Evolutionary conservation across 2,888 invertebrate species (phyloP), one percentile per base, ranked within the genome.

Genomic region (Epistrophe grossulariae): DNA sequence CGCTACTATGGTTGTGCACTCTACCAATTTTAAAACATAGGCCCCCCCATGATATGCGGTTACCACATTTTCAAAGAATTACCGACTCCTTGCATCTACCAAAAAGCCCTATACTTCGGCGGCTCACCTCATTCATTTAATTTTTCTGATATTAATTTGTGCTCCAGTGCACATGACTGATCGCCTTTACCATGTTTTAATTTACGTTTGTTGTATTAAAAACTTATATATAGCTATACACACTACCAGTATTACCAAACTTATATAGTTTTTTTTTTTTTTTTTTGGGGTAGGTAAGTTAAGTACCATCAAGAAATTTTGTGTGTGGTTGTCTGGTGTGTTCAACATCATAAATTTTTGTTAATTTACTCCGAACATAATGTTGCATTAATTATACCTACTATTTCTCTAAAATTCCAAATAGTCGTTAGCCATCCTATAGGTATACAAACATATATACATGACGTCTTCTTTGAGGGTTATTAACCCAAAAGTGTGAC

Each of bases 131-230:
- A 57, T 55, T 71, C 43, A 35, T 68, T 66, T 52, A 31, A 66
- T 55, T 57, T 62, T 52, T 19, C 31, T 43, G 28, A 43, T 40
- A 71, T 57, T 45, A 71, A 11, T 59, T 24, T 45, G 71, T 80
- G 82, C 82, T 74, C 70, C 74, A 85, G 38, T 82, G 82, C 85
- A 82, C 82, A 85, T 85, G 82, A 82, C 78, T 82, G 82, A 73
- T 82, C 57, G 74, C 73, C 52, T 68, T 72, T 72, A 78, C 72
- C 55, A 52, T 78, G 76, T 68, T 84, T 59, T 45, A 45, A 77
- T 62, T 77, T 77, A 48, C 66, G 66, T 60, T 72, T 68, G 38
- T 45, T 68, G 72, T 60, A 55, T 74, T 17, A 38, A 5, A 5
- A 31, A 35, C 9, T 35, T 31, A 15, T 9, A 28, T 15, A 43